phyloP scores from a whole-genome alignment of 1,140 invertebrate genomes.

The Cydia amplana region DNA sequence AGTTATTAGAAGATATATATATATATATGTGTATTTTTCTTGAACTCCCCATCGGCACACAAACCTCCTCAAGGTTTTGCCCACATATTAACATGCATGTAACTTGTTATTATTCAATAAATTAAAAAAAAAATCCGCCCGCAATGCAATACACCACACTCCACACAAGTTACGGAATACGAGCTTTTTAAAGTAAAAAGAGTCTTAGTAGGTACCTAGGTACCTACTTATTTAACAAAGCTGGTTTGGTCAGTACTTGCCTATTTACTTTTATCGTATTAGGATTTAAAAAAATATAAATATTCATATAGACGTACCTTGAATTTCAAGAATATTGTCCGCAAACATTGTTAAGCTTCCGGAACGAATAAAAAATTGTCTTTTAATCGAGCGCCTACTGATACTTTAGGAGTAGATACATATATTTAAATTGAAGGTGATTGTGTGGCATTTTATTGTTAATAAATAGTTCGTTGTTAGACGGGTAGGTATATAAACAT shows the following conservation, averaged over 20 bases:
- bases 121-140: no score
- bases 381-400: conserved; percentile 12
- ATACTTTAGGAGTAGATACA: conserved; percentile 29
- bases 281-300: neutral
- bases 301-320: conserved; percentile 27
- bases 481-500: conserved; percentile 61
- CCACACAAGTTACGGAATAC: no score
- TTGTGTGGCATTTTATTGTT: conserved; percentile 59
- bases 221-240: neutral
- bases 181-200: no score
- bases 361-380: conserved; percentile 43
- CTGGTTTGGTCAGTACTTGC: neutral
- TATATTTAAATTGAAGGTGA: conserved; percentile 61
- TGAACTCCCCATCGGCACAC: no score
- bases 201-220: neutral
- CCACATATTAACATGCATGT: no score
- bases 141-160: no score
- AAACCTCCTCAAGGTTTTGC: no score
- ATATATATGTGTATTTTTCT: no score
- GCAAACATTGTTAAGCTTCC: conserved; percentile 39
- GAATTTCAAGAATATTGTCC: conserved; percentile 23
- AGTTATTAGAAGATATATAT: no score
- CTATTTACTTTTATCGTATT: neutral
- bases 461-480: conserved; percentile 42
- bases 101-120: no score